Base-by-base conservation (phyloP, 2,888 invertebrate genomes). In the Drosophila fulvimacula region DNA sequence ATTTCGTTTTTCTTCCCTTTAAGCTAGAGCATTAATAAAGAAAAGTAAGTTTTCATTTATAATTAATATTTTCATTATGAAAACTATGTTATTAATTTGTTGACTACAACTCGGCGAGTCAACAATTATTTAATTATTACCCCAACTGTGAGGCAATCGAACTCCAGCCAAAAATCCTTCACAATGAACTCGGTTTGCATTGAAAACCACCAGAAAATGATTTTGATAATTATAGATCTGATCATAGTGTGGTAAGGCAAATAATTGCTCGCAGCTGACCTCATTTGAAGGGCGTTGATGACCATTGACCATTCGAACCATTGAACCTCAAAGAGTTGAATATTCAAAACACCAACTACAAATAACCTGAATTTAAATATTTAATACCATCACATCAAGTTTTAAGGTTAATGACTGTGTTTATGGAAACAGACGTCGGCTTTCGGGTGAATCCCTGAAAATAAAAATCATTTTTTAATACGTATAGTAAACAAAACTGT, bases 351-450 rank as follows among this genome's bases (percentile, higher is more conserved):
- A 24, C 17, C 3, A 19, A 5, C 27, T 59, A 53, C 56, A 76
- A 69, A 53, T 56, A 53, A 63, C 69, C 52, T 5, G 51, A 75
- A 69, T 62, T 70, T 66, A 77, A 55, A 66, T 53, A 56, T 73
- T 77, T 64, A 65, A 77, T 64, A 59, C 42, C 46, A 56, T 52
- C 42, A 63, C 78, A 76, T 86, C 57, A 81, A 83, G 70, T 73
- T 75, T 73, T 79, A 79, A 81, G 79, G 86, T 83, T 86, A 83
- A 85, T 85, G 87, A 79, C 79, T 78, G 69, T 83, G 79, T 65
- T 74, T 73, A 79, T 52, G 52, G 32, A 48, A 48, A 48, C 48
- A 48, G 30, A 48, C 30, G 51, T 39, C 27, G 56, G 49, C 19
- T 10, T 10, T 10, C 11, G 53, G 69, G 76, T 79, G 57, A 81